Evolutionary conservation across 2,888 invertebrate species (phyloP).

Genomic region (Carcina quercana): DNA sequence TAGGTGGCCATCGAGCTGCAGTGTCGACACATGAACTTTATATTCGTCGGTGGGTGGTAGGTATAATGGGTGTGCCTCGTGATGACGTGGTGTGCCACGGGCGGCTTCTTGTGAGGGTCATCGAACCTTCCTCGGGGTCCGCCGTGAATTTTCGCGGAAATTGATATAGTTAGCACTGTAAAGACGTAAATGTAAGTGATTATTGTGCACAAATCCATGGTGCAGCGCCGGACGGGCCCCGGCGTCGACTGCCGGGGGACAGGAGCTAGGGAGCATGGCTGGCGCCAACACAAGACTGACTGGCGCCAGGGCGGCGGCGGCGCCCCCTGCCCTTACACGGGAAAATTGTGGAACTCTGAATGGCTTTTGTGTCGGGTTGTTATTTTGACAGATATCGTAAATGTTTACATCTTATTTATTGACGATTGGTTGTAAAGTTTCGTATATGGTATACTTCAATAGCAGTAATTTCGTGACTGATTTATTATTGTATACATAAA

Average conservation of each 20-base stretch:
- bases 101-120: conserved; percentile 15
- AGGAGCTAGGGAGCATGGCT: conserved; percentile 42
- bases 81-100: conserved; percentile 34
- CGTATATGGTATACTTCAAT: too few species aligned
- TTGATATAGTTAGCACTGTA: too few species aligned
- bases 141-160: conserved; percentile 45
- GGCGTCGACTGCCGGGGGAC: conserved; percentile 49
- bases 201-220: conserved; percentile 37
- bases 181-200: conserved; percentile 26
- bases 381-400: too few species aligned
- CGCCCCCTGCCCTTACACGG: too few species aligned
- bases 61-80: conserved; percentile 49
- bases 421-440: too few species aligned
- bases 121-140: conserved; percentile 36
- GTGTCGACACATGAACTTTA: conserved; percentile 46
- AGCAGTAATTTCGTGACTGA: too few species aligned
- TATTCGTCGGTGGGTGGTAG: conserved; percentile 54
- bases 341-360: too few species aligned
- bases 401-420: too few species aligned
- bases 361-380: too few species aligned
- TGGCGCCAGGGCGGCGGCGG: conserved; percentile 55
- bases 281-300: conserved; percentile 45
- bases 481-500: too few species aligned
- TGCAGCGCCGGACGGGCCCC: conserved; percentile 47
- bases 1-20: conserved; percentile 42